Conservation (phyloP, 2,888 invertebrate genomes). For the Eledona agricola region DNA sequence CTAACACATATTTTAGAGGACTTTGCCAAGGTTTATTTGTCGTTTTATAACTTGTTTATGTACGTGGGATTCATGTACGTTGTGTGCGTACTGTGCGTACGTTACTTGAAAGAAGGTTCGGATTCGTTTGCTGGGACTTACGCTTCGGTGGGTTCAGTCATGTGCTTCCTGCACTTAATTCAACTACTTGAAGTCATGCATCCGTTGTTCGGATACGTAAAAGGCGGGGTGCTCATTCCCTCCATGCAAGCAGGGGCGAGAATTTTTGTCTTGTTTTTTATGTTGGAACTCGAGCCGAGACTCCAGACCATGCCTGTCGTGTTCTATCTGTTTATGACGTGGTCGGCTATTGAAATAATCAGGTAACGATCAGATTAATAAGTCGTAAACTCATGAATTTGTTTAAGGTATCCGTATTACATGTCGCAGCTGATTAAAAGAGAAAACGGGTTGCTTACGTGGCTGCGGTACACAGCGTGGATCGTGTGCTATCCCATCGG, state of each 20-base stretch:
- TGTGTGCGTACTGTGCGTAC: slow-evolving; percentile 75
- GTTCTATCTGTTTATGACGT: slow-evolving; percentile 86
- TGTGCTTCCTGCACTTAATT: slow-evolving; percentile 83
- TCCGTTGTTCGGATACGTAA: slow-evolving; percentile 88
- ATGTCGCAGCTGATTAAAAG: slow-evolving; percentile 80
- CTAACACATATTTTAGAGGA: too few species aligned
- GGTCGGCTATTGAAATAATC: slow-evolving; percentile 84
- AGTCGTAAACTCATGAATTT: not conserved
- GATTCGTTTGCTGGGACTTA: slow-evolving; percentile 76
- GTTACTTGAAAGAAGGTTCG: slow-evolving; percentile 78
- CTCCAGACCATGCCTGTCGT: slow-evolving; percentile 89
- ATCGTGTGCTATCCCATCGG: slow-evolving; percentile 93
- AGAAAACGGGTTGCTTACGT: slow-evolving; percentile 80
- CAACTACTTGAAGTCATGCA: slow-evolving; percentile 90
- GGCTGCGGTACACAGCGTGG: slow-evolving; percentile 95
- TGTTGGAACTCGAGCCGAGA: slow-evolving; percentile 85
- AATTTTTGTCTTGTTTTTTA: slow-evolving; percentile 70
- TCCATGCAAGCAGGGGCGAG: slow-evolving; percentile 83
- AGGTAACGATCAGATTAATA: slow-evolving; percentile 66
- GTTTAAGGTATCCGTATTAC: slow-evolving; percentile 89
- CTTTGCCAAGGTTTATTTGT: slow-evolving; percentile 82
- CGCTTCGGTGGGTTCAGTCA: slow-evolving; percentile 76
- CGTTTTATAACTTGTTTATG: slow-evolving; percentile 90
- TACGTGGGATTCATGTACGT: slow-evolving; percentile 86
- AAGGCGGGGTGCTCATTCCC: slow-evolving; percentile 76